Evolutionary conservation across 1,140 invertebrate species (phyloP).

Genomic region (Papilio dardanus): DNA sequence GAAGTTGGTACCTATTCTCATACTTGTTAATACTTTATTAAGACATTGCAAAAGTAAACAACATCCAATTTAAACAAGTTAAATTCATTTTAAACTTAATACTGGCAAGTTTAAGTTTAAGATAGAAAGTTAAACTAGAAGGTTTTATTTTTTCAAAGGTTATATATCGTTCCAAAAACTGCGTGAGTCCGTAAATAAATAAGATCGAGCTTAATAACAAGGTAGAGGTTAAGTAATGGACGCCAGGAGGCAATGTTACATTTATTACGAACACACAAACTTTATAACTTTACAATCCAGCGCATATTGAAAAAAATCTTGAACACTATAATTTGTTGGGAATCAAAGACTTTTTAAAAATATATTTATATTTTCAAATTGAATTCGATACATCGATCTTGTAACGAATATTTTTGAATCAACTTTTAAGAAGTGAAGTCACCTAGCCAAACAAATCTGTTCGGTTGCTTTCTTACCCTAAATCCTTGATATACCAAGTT

Average conservation of each 20-base stretch:
- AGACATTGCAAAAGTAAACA: not conserved
- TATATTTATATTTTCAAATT: slow-evolving; percentile 41
- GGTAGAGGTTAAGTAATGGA: slow-evolving; percentile 72
- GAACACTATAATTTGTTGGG: slow-evolving; percentile 76
- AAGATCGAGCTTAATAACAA: slow-evolving; percentile 79
- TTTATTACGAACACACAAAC: slow-evolving; percentile 64
- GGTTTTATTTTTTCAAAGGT: not conserved
- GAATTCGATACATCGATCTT: slow-evolving; percentile 36
- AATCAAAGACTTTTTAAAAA: slow-evolving; percentile 59
- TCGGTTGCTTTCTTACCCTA: too few relatives aligned
- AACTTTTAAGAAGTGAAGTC: not conserved
- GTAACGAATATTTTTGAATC: slow-evolving; percentile 15
- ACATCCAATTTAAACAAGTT: not conserved
- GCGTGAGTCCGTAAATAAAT: slow-evolving; percentile 72
- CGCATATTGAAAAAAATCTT: slow-evolving; percentile 72
- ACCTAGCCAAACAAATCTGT: too few relatives aligned
- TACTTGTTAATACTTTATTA: not conserved
- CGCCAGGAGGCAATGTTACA: slow-evolving; percentile 76
- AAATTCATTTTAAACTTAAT: not conserved
- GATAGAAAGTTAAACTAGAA: not conserved
- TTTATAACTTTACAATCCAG: slow-evolving; percentile 75
- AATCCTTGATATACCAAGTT: too few relatives aligned
- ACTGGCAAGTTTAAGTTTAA: not conserved
- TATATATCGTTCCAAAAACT: slow-evolving; percentile 32
- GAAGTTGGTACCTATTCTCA: too few relatives aligned